These are phyloP conservation scores for Cephus pygmeus DNA, from an alignment of 2,888 invertebrate genomes.

Conservation along the genomic window DNA sequence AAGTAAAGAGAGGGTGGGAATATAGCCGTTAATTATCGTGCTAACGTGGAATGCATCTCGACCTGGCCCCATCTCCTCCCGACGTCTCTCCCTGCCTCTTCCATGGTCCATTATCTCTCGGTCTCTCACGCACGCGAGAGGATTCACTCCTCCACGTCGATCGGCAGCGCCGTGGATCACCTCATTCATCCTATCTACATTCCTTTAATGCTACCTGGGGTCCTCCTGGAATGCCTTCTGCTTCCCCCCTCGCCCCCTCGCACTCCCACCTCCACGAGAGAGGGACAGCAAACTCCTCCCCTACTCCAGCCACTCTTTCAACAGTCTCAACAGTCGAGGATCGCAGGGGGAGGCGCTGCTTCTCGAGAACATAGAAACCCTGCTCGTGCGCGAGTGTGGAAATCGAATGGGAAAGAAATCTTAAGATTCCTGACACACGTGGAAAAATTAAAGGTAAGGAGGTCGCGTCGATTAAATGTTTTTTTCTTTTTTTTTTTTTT, in stretches of 20 bases:
- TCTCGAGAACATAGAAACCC: no score
- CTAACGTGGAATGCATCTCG: slow-evolving; percentile 48
- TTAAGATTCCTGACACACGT: no score
- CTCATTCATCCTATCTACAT: slow-evolving; percentile 64
- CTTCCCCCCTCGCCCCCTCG: slow-evolving; percentile 13
- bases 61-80: slow-evolving; percentile 2
- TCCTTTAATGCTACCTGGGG: slow-evolving; percentile 62
- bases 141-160: slow-evolving; percentile 38
- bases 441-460: no score
- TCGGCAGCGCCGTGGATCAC: slow-evolving; percentile 57
- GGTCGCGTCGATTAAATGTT: no score
- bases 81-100: background rate
- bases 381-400: no score
- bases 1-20: slow-evolving; percentile 12
- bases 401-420: no score
- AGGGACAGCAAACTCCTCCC: no score
- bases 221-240: slow-evolving; percentile 53
- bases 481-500: no score
- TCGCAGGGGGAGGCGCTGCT: no score
- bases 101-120: slow-evolving; percentile 12
- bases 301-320: no score
- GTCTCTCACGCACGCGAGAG: slow-evolving; percentile 15
- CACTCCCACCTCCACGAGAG: no score
- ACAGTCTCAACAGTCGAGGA: no score
- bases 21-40: slow-evolving; percentile 53